Percentiles rank a stretch among this genome's conserved stretches.
These are phyloP conservation scores for Phymanthus crucifer DNA, from an alignment of 92 coral and sea anemone genomes.

Conservation along the genomic window DNA sequence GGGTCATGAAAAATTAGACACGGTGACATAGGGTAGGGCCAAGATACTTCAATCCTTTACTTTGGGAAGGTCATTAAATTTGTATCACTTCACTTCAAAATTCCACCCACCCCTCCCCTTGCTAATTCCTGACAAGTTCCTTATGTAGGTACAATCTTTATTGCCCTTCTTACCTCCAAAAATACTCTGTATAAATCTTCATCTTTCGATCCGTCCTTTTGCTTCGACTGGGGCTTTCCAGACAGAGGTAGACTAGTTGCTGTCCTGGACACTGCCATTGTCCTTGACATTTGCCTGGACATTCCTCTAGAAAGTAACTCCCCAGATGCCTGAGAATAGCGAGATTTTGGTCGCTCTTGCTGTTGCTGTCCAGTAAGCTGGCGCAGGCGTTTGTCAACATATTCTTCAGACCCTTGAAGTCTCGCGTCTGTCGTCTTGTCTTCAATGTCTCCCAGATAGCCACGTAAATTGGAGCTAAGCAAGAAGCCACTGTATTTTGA, in stretches of 20 bases:
- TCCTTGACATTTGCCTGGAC: constrained; percentile 87
- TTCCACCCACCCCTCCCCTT: no score
- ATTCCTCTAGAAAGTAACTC: constrained; percentile 73
- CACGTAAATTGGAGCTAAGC: constrained; percentile 82
- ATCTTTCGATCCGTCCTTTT: constrained; percentile 49
- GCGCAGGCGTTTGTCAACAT: constrained; percentile 74
- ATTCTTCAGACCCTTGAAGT: constrained; percentile 94
- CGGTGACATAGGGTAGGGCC: no score
- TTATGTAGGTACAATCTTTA: no score
- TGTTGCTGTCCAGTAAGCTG: constrained; percentile 77
- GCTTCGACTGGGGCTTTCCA: constrained; percentile 54
- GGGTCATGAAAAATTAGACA: no score
- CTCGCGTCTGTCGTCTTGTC: constrained; percentile 77
- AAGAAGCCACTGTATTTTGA: constrained; percentile 92
- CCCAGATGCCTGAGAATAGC: constrained; percentile 93
- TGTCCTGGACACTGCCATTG: constrained; percentile 89
- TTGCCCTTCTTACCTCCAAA: constrained; percentile 85
- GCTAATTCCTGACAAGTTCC: no score
- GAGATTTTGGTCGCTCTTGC: constrained; percentile 80
- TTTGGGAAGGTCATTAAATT: no score
- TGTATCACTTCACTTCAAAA: no score
- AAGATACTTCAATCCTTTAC: no score
- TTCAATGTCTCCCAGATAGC: constrained; percentile 80
- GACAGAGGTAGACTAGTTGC: constrained; percentile 85
- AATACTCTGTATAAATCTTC: constrained; percentile 85